phyloP scores from a whole-genome alignment of 2,113 vertebrate genomes.

The Otus sunia region DNA sequence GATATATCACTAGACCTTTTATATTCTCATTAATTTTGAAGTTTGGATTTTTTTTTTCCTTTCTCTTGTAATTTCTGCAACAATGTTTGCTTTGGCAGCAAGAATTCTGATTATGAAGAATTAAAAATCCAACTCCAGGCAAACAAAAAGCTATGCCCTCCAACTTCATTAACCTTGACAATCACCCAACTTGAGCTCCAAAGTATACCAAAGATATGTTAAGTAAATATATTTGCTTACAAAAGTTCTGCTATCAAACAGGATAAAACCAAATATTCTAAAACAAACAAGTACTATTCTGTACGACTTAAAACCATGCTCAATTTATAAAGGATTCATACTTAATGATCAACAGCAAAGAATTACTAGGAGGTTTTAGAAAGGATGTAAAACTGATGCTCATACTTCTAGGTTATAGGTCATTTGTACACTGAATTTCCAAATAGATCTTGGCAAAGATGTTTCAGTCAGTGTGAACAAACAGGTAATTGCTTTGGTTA shows the following conservation, averaged over 20 bases:
- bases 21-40: background rate
- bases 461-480: background rate
- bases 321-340: background rate
- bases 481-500: background rate
- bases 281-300: background rate
- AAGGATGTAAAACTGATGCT: background rate
- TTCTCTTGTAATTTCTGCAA: background rate
- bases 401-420: background rate
- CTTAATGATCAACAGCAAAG: background rate
- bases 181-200: background rate
- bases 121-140: background rate
- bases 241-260: background rate
- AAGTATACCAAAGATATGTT: background rate
- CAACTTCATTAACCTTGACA: background rate
- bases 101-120: background rate
- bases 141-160: background rate
- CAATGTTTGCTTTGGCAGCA: background rate
- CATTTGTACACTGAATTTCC: background rate
- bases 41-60: background rate
- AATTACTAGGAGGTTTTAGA: background rate
- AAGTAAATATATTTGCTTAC: background rate
- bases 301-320: background rate
- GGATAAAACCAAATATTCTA: background rate
- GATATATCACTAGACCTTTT: background rate
- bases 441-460: background rate